These are phyloP conservation scores for Cylindroiulus punctatus DNA, from an alignment of 2,888 invertebrate genomes.

Conservation along the genomic window DNA sequence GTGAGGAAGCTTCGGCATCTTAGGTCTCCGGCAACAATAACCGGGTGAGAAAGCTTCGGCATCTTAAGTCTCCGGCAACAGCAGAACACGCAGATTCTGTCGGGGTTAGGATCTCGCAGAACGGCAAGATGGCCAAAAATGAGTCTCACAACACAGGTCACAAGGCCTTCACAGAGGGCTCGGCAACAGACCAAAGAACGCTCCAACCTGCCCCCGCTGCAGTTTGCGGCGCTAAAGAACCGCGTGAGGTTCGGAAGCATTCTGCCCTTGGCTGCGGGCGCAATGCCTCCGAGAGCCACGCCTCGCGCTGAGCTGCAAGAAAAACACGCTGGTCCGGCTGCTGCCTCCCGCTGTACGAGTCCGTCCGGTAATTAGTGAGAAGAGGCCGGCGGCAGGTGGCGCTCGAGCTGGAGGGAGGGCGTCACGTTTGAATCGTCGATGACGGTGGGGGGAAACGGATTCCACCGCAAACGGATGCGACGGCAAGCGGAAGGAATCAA, in stretches of 20 bases:
- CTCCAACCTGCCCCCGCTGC: not conserved
- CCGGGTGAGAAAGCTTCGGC: no score
- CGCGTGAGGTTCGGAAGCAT: not conserved
- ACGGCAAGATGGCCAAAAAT: no score
- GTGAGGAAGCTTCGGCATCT: no score
- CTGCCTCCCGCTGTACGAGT: not conserved
- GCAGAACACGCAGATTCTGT: no score
- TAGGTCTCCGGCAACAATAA: no score
- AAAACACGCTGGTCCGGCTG: not conserved
- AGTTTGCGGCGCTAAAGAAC: not conserved
- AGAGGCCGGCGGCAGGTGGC: not conserved
- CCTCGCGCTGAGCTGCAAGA: not conserved
- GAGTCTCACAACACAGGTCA: no score
- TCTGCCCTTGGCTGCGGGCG: not conserved
- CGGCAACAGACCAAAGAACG: not conserved
- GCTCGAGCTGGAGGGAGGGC: not conserved
- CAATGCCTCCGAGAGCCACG: not conserved
- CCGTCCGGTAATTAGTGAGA: not conserved
- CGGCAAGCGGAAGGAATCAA: slow-evolving; percentile 30
- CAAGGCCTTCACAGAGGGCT: not conserved
- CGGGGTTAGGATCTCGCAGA: no score
- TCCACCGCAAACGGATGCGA: slow-evolving; percentile 5
- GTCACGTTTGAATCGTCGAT: slow-evolving; percentile 2
- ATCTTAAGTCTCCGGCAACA: no score
- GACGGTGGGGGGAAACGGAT: slow-evolving; percentile 19